Percentiles rank a stretch among this genome's conserved stretches.
These are phyloP conservation scores for Diplolepis rosae DNA, from an alignment of 2,888 invertebrate genomes.

Conservation along the genomic window DNA sequence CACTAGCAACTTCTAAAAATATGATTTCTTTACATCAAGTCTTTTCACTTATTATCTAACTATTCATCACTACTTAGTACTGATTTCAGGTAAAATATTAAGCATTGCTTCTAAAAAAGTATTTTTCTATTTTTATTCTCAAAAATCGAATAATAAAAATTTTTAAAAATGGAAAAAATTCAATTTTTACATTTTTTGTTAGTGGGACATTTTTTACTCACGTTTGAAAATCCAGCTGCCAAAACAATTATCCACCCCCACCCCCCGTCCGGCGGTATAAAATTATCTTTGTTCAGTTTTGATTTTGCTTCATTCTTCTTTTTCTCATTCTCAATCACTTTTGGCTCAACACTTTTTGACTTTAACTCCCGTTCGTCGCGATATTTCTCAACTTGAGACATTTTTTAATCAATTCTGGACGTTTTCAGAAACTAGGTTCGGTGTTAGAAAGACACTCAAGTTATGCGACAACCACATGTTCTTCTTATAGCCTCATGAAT, in stretches of 20 bases:
- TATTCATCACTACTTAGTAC: too few species aligned
- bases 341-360: background rate
- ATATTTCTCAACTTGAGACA: background rate
- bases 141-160: background rate
- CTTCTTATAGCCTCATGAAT: constrained; percentile 23
- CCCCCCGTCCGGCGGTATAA: constrained; percentile 84
- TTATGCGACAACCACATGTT: constrained; percentile 14
- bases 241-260: constrained; percentile 86
- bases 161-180: background rate
- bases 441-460: constrained; percentile 15
- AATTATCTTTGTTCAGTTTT: constrained; percentile 67
- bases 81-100: too few species aligned
- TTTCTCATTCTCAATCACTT: constrained; percentile 4
- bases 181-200: background rate
- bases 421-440: constrained; percentile 6
- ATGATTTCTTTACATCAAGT: background rate
- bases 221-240: constrained; percentile 83
- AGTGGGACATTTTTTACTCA: constrained; percentile 73
- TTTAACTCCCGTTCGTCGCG: background rate
- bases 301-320: background rate
- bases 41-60: too few species aligned
- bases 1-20: too few species aligned
- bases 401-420: background rate
- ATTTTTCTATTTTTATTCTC: too few species aligned
- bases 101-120: too few species aligned